phyloP scores from a whole-genome alignment of 64 coral and sea anemone species.

The Stichodactyla mertensii region DNA sequence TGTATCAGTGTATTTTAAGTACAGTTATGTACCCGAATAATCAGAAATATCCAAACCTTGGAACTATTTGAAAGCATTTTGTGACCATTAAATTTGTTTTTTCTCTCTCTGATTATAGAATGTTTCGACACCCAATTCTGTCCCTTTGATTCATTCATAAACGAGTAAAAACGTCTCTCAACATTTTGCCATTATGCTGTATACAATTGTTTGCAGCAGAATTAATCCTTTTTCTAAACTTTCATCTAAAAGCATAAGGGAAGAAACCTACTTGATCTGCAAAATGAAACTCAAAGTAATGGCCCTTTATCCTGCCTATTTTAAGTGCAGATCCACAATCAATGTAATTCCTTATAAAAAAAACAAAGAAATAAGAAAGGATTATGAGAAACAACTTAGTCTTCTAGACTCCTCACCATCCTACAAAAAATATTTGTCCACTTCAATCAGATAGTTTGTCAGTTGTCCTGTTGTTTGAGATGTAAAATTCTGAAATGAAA shows the following conservation, averaged over 20 bases:
- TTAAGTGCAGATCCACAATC: constrained; percentile 10
- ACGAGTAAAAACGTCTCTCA: background rate
- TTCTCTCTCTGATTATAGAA: background rate
- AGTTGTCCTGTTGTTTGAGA: background rate
- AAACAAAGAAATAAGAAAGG: constrained; percentile 4
- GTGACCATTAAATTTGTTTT: background rate
- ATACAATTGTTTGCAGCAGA: background rate
- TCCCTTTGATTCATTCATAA: background rate
- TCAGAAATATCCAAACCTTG: too few species aligned
- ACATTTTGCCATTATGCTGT: background rate
- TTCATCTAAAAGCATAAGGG: constrained; percentile 1
- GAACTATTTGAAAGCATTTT: too few species aligned
- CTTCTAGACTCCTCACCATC: background rate
- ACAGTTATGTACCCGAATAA: too few species aligned
- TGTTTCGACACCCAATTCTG: background rate
- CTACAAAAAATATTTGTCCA: background rate
- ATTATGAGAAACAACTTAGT: constrained; percentile 2
- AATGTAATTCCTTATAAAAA: background rate
- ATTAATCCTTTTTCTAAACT: background rate
- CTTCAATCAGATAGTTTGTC: background rate
- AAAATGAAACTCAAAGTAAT: background rate
- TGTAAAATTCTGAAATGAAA: background rate
- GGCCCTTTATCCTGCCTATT: constrained; percentile 1
- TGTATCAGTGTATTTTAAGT: background rate
- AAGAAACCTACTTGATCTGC: constrained; percentile 12